Percentiles rank a stretch among this genome's conserved stretches.
Evolutionary conservation across 2,797 vertebrate species (phyloP).

Genomic region (Adrianichthys oophorus): DNA sequence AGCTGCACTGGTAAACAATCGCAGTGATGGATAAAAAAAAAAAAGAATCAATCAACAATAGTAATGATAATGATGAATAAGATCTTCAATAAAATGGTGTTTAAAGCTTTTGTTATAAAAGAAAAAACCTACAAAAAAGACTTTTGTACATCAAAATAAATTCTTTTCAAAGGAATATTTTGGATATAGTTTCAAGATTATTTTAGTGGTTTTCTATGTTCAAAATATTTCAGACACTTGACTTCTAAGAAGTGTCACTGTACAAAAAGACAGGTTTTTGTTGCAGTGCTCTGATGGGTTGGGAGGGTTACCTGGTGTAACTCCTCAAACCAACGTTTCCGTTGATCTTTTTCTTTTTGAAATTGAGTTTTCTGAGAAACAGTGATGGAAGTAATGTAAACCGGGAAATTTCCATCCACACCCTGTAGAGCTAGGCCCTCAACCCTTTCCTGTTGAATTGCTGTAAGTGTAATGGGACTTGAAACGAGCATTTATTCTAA

Average conservation of each 20-base stretch:
- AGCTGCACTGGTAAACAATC: slow-evolving; percentile 97
- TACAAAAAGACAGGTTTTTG: slow-evolving; percentile 83
- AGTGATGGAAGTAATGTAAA: slow-evolving; percentile 76
- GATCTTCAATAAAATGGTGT: slow-evolving; percentile 90
- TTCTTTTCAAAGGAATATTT: slow-evolving; percentile 95
- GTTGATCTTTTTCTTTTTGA: slow-evolving; percentile 65
- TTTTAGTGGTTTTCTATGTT: slow-evolving; percentile 99
- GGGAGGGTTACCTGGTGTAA: slow-evolving; percentile 92
- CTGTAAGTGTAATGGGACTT: slow-evolving; percentile 96
- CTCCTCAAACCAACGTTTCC: slow-evolving; percentile 74
- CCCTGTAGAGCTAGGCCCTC: slow-evolving; percentile 88
- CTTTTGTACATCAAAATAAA: slow-evolving; percentile 98
- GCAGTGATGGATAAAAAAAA: slow-evolving; percentile 87
- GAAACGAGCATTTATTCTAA: slow-evolving; percentile 94
- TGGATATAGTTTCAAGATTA: slow-evolving; percentile 99
- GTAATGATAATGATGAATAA: slow-evolving; percentile 78
- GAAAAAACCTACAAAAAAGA: slow-evolving; percentile 81
- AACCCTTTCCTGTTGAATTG: slow-evolving; percentile 90
- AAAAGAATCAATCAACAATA: slow-evolving; percentile 70
- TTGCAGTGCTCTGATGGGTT: slow-evolving; percentile 82
- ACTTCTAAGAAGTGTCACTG: slow-evolving; percentile 83
- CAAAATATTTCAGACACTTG: slow-evolving; percentile 73
- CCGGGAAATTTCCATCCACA: slow-evolving; percentile 70
- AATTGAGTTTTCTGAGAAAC: slow-evolving; percentile 85
- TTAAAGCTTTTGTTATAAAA: slow-evolving; percentile 84